A percentile compares a stretch with the other conserved stretches of the same genome.
phyloP scores from a whole-genome alignment of 2,888 invertebrate species.

The Standfussiana lucernea region DNA sequence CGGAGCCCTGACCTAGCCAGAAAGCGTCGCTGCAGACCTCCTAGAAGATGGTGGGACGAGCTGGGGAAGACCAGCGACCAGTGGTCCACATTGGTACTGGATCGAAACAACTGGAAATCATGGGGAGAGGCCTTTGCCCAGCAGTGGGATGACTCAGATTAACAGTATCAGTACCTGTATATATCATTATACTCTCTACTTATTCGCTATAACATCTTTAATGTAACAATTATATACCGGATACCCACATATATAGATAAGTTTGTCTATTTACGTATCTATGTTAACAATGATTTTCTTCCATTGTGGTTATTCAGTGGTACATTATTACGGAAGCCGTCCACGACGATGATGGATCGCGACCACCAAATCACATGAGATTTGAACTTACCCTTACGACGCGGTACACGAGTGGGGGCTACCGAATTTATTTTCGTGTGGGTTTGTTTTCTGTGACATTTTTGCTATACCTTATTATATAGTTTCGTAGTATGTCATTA shows the following conservation, averaged over 20 bases:
- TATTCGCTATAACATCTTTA: not conserved
- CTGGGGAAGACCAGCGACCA: too few species aligned
- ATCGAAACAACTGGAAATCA: too few species aligned
- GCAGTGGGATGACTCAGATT: too few species aligned
- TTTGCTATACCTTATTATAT: not conserved
- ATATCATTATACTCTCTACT: not conserved
- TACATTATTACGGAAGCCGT: conserved; percentile 83
- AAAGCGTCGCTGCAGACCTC: too few species aligned
- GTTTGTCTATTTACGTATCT: not conserved
- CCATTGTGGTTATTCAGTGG: conserved; percentile 74
- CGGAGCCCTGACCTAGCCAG: too few species aligned
- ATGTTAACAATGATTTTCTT: conserved; percentile 59
- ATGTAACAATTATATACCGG: too few species aligned
- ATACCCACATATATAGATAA: not conserved
- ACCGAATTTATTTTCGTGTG: not conserved
- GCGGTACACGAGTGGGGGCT: conserved; percentile 69
- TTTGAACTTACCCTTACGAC: conserved; percentile 76
- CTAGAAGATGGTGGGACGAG: too few species aligned
- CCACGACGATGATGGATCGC: conserved; percentile 88
- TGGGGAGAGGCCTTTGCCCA: too few species aligned
- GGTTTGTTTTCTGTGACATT: not conserved
- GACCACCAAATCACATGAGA: conserved; percentile 85
- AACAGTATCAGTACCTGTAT: too few species aligned
- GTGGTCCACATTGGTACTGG: too few species aligned
- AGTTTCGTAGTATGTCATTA: not conserved